These are phyloP conservation scores for Gymnocypris eckloni DNA, from an alignment of 2,797 vertebrate genomes.

Conservation along the genomic window DNA sequence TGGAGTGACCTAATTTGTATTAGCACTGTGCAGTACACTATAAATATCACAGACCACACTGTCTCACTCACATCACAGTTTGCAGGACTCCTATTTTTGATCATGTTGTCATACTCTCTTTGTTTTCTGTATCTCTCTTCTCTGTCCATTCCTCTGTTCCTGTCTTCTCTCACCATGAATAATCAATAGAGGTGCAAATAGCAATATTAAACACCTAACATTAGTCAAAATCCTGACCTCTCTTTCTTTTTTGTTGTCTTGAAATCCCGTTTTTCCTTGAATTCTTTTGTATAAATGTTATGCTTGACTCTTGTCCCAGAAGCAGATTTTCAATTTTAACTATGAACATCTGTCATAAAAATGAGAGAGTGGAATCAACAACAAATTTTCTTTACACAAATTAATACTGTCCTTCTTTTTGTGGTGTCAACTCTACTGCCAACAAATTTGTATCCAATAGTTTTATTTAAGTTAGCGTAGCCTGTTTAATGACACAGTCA, in stretches of 20 bases:
- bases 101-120: neutral
- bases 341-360: neutral
- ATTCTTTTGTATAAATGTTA: neutral
- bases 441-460: neutral
- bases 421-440: neutral
- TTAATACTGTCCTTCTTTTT: neutral
- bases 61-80: slow-evolving; percentile 11
- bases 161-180: slow-evolving; percentile 41
- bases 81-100: neutral
- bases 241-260: neutral
- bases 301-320: neutral
- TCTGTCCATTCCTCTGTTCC: neutral
- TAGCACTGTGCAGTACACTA: slow-evolving; percentile 6
- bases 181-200: slow-evolving; percentile 48
- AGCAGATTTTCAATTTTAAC: neutral
- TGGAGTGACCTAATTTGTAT: slow-evolving; percentile 39
- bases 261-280: neutral
- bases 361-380: neutral
- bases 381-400: neutral
- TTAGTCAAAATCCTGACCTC: slow-evolving; percentile 4
- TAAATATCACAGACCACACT: slow-evolving; percentile 6
- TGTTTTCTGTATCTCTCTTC: slow-evolving; percentile 3
- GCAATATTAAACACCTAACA: slow-evolving; percentile 16
- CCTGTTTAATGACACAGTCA: neutral
- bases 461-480: neutral